Evolutionary conservation across 2,888 invertebrate species (phyloP).

Genomic region (Oeneis ivallda): DNA sequence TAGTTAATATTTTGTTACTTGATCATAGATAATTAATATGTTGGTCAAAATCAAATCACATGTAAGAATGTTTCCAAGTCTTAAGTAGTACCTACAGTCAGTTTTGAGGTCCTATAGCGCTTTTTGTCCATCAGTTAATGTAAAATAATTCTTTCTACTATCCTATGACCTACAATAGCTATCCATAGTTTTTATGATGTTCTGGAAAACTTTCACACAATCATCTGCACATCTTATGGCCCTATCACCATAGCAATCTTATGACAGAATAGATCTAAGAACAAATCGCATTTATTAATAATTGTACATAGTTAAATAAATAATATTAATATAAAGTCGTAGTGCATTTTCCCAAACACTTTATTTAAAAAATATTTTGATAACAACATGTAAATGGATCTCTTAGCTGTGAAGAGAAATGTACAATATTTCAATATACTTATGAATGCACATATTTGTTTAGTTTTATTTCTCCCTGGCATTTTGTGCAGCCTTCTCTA

Average conservation of each 20-base stretch:
- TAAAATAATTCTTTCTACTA: too few relatives aligned
- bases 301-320: slow-evolving; percentile 45
- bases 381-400: slow-evolving; percentile 30
- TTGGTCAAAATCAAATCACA: background rate
- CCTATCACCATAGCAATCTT: slow-evolving; percentile 27
- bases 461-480: slow-evolving; percentile 12
- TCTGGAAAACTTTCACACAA: background rate
- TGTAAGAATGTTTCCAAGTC: background rate
- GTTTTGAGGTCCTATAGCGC: too few relatives aligned
- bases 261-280: slow-evolving; percentile 28
- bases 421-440: slow-evolving; percentile 33
- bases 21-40: too few relatives aligned
- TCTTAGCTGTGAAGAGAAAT: slow-evolving; percentile 32
- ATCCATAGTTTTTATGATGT: background rate
- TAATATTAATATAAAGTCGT: slow-evolving; percentile 29
- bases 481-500: slow-evolving; percentile 40
- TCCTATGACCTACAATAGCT: background rate
- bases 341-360: slow-evolving; percentile 30
- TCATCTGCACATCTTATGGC: slow-evolving; percentile 19
- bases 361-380: slow-evolving; percentile 28
- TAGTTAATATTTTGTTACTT: too few relatives aligned
- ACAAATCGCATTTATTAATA: slow-evolving; percentile 49
- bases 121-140: too few relatives aligned
- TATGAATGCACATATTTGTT: slow-evolving; percentile 33
- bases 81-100: background rate